A percentile compares a stretch with the other conserved stretches of the same genome.
These are phyloP conservation scores for Asarcornis scutulata DNA, from an alignment of 2,113 vertebrate genomes.

Conservation along the genomic window DNA sequence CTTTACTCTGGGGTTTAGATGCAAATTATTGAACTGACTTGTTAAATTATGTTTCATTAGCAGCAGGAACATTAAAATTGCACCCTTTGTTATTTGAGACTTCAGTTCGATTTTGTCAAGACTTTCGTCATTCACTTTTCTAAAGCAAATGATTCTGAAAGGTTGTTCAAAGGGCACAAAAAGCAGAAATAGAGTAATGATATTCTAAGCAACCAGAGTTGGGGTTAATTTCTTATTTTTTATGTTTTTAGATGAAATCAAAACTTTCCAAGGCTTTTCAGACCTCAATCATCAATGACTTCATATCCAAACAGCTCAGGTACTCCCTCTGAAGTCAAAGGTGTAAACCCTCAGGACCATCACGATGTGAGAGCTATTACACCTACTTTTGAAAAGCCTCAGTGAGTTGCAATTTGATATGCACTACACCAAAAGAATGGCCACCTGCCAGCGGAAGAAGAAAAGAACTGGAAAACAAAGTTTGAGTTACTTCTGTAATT, in stretches of 20 bases:
- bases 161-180: conserved; percentile 9
- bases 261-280: not conserved
- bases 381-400: not conserved
- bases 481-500: not conserved
- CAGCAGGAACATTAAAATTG: not conserved
- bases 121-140: not conserved
- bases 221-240: not conserved
- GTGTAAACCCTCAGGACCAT: not conserved
- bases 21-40: conserved; percentile 27
- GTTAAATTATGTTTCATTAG: conserved; percentile 48
- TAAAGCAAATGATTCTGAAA: conserved; percentile 29
- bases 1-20: conserved; percentile 5
- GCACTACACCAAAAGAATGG: not conserved
- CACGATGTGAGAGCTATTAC: rapidly evolving
- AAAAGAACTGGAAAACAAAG: not conserved
- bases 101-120: conserved; percentile 43
- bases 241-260: not conserved
- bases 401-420: not conserved
- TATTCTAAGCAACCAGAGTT: not conserved
- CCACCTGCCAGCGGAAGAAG: not conserved
- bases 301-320: not conserved
- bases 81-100: conserved; percentile 19
- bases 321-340: not conserved
- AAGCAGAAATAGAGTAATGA: not conserved
- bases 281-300: not conserved